These are phyloP conservation scores for Fistularia tabacaria DNA, from an alignment of 2,797 vertebrate genomes.

Conservation along the genomic window DNA sequence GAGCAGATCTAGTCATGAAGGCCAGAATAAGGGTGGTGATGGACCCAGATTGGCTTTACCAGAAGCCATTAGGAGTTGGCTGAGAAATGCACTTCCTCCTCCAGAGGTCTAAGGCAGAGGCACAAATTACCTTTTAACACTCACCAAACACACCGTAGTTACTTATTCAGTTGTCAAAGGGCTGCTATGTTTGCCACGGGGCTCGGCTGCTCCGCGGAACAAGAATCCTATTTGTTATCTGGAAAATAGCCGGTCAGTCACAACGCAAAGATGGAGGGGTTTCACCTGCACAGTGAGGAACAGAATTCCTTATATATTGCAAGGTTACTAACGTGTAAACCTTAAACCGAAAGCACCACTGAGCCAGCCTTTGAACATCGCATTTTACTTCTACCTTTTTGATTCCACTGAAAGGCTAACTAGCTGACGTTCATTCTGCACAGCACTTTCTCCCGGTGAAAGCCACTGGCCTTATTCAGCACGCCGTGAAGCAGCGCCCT, in stretches of 20 bases:
- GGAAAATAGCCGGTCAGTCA: neutral
- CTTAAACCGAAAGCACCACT: no score
- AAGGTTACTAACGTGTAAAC: no score
- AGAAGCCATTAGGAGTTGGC: conserved; percentile 10
- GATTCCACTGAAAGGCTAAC: no score
- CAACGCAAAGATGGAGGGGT: neutral
- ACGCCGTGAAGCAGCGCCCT: conserved; percentile 8
- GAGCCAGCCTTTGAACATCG: no score
- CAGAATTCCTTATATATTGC: no score
- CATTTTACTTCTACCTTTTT: no score
- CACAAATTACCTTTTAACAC: conserved; percentile 18
- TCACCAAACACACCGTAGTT: neutral
- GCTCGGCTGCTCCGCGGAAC: no score
- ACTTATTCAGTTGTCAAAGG: neutral
- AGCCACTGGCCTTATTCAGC: conserved; percentile 21
- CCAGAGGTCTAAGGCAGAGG: conserved; percentile 3
- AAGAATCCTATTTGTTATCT: no score
- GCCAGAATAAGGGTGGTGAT: conserved; percentile 7
- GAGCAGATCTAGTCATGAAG: conserved; percentile 19
- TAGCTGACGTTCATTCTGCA: neutral
- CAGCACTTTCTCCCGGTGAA: conserved; percentile 9
- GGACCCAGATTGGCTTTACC: conserved; percentile 9
- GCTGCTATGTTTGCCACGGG: neutral
- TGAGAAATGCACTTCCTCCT: conserved; percentile 13
- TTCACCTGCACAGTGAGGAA: neutral